Conservation (phyloP, 2,888 invertebrate genomes). For the Lymantria monacha region DNA sequence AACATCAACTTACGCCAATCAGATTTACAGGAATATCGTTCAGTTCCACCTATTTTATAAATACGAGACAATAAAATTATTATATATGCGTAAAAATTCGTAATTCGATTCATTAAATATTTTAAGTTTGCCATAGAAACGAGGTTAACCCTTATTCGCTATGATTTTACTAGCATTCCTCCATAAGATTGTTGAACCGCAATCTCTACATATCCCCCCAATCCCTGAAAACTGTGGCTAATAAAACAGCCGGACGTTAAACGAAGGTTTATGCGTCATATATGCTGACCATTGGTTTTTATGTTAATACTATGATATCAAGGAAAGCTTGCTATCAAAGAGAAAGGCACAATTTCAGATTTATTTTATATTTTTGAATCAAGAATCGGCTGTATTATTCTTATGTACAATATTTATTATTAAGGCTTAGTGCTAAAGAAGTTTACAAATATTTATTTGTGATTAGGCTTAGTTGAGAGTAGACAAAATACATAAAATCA, state of each 20-base stretch:
- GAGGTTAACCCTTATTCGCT: not conserved
- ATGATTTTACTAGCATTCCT: not conserved
- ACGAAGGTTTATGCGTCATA: slow-evolving; percentile 8
- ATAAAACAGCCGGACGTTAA: slow-evolving; percentile 4
- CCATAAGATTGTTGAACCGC: slow-evolving; percentile 1
- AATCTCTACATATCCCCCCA: slow-evolving; percentile 5
- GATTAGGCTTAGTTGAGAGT: no score
- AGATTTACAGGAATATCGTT: no score
- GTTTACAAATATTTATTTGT: no score
- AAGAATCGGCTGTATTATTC: no score
- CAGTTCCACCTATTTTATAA: no score
- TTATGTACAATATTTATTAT: no score
- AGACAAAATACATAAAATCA: no score
- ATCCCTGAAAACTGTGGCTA: slow-evolving; percentile 6
- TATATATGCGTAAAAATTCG: not conserved
- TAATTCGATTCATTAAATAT: not conserved
- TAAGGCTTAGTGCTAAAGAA: no score
- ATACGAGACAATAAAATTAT: not conserved
- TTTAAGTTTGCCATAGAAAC: not conserved
- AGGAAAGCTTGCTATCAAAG: slow-evolving; percentile 2
- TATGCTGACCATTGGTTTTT: slow-evolving; percentile 7
- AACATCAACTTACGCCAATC: no score
- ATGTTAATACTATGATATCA: slow-evolving; percentile 6
- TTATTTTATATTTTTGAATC: no score
- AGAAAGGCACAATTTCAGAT: not conserved